Evolutionary conservation across 2,888 invertebrate genomes (phyloP).

Genomic region (Mythimna vitellina): DNA sequence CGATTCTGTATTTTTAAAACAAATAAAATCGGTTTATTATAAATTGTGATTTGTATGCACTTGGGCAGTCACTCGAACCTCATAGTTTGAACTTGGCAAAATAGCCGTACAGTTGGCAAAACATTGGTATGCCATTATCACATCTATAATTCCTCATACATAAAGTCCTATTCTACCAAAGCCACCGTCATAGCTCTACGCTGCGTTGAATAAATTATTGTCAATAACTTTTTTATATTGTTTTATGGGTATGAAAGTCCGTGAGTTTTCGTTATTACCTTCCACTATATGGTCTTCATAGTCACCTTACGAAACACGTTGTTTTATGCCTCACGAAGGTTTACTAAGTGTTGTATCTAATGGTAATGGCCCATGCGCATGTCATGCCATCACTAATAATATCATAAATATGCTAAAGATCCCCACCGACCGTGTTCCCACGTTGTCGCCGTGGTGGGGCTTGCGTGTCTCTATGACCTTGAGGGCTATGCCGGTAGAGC

Average conservation of each 20-base stretch:
- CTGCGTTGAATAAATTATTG: constrained; percentile 83
- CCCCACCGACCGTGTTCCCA: no score
- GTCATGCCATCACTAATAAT: constrained; percentile 66
- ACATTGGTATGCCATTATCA: constrained; percentile 8
- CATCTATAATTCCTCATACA: constrained; percentile 1
- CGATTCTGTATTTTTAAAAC: neutral
- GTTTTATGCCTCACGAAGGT: constrained; percentile 69
- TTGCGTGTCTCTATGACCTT: no score
- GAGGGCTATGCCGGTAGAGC: no score
- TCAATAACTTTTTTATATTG: constrained; percentile 87
- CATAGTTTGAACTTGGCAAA: neutral
- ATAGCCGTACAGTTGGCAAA: neutral
- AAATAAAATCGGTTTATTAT: neutral
- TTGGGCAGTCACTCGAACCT: neutral
- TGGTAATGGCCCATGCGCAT: constrained; percentile 69
- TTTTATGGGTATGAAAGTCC: constrained; percentile 87
- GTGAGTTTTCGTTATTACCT: constrained; percentile 80
- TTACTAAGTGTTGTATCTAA: constrained; percentile 72
- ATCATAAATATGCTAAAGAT: constrained; percentile 65
- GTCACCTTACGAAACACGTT: constrained; percentile 74
- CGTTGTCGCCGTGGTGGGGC: no score
- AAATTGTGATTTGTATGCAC: no score
- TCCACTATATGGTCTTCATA: constrained; percentile 70
- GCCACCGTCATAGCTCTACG: constrained; percentile 23
- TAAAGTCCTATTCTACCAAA: constrained; percentile 16